These are phyloP conservation scores for Littorina saxatilis DNA, from an alignment of 1,140 invertebrate species.

Conservation along the genomic window DNA sequence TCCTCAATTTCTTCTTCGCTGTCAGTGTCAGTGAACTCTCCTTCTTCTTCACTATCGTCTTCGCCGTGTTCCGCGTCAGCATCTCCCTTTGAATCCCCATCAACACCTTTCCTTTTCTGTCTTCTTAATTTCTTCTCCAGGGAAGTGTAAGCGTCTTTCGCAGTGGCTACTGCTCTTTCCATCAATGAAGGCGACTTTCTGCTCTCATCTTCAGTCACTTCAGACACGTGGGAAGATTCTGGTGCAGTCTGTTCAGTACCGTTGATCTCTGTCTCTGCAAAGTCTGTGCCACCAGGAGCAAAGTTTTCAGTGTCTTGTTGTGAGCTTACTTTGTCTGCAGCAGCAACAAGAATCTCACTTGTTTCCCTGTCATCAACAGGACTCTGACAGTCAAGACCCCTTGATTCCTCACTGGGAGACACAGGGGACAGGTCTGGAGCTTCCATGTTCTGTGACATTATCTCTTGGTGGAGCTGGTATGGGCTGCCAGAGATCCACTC, in stretches of 20 bases:
- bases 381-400: too few species aligned
- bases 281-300: too few species aligned
- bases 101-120: background rate
- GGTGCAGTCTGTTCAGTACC: background rate
- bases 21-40: background rate
- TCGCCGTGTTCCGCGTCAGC: background rate
- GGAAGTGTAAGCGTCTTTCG: constrained; percentile 9
- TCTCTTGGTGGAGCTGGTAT: background rate
- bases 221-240: background rate
- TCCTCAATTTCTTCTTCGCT: background rate
- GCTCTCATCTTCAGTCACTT: background rate
- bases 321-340: too few species aligned
- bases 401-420: too few species aligned
- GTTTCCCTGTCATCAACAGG: too few species aligned
- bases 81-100: background rate
- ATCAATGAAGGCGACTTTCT: constrained; percentile 20
- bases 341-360: too few species aligned
- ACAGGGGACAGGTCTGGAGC: too few species aligned
- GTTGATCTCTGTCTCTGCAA: too few species aligned
- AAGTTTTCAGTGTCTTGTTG: too few species aligned
- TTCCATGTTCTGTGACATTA: too few species aligned
- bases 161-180: constrained; percentile 3
- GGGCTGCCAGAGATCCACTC: background rate
- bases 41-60: background rate
- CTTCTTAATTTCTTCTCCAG: constrained; percentile 10